Evolutionary conservation across 2,888 invertebrate species (phyloP), one percentile per base, ranked within the genome.

Genomic region (Cheiracanthium punctorium): DNA sequence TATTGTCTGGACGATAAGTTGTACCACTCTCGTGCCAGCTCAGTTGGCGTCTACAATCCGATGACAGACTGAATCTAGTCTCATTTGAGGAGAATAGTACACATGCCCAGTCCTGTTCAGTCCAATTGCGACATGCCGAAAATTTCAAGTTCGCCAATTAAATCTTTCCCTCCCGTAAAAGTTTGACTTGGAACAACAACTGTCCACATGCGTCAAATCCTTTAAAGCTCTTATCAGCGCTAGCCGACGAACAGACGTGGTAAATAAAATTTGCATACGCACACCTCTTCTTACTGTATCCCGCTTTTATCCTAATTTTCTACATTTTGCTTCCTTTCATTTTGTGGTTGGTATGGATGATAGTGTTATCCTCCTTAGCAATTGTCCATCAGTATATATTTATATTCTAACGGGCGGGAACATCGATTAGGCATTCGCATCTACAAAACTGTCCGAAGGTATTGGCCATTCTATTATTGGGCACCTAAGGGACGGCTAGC

Each of bases 41-140:
- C 67, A 67, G 67, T 67, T 67, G 67, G 1, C 48, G 52, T 48
- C 48, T 2, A 48, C 73, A 52, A 48, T 30, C 48, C 12, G 52
- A 73, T 28, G 73, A 33, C 1, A 73, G 33, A 73, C 48, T 52
- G 52, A 52, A 52, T 1, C 2, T 4, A 52, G 14, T 58, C 12
- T 58, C 20, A 24, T 24, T 17, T 73, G 73, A 73, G n/a, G n/a
- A n/a, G 10, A 24, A 28, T 73, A 48, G 20, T 48, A 30, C 24
- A 17, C 43, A 52, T 1, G 43, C n/a, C 52, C 73, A 73, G n/a
- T n/a, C n/a, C 28, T 41, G 24, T 48, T 72, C 72, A n/a, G 43
- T 43, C 52, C 73, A 73, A 73, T 73, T 73, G 52, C 73, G 48
- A 8, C n/a, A n/a, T 33, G 33, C 17, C 71, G 14, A 71, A 14